Evolutionary conservation across 1,140 invertebrate species (phyloP).

Genomic region (Acromyrmex heyeri): DNA sequence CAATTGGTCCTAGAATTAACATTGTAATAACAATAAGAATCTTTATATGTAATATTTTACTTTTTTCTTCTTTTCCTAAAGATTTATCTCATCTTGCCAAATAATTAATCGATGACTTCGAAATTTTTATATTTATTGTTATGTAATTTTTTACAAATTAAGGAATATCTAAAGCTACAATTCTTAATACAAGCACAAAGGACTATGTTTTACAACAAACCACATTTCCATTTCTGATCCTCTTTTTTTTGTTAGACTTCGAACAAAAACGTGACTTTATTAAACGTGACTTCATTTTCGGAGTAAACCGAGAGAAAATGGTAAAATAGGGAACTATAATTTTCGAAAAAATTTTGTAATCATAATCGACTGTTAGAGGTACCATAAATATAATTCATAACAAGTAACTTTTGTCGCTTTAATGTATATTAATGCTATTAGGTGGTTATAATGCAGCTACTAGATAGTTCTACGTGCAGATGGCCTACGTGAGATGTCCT

Average conservation of each 20-base stretch:
- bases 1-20: too few species aligned
- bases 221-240: background rate
- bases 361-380: background rate
- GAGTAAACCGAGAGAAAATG: background rate
- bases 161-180: background rate
- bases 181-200: background rate
- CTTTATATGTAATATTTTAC: too few species aligned
- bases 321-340: background rate
- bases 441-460: background rate
- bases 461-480: constrained; percentile 20
- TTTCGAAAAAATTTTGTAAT: background rate
- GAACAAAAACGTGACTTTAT: background rate
- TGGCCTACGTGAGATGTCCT: constrained; percentile 22
- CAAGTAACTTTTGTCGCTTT: background rate
- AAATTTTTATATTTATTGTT: too few species aligned
- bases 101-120: too few species aligned
- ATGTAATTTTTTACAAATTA: too few species aligned
- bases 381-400: background rate
- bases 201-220: background rate
- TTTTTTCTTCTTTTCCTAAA: too few species aligned
- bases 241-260: background rate
- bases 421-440: background rate
- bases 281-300: background rate
- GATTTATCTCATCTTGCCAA: too few species aligned
- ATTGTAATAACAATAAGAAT: too few species aligned